Evolutionary conservation across 92 coral and sea anemone genomes (phyloP), one percentile per base, ranked within the genome.

Genomic region (Zoanthus gigantus): DNA sequence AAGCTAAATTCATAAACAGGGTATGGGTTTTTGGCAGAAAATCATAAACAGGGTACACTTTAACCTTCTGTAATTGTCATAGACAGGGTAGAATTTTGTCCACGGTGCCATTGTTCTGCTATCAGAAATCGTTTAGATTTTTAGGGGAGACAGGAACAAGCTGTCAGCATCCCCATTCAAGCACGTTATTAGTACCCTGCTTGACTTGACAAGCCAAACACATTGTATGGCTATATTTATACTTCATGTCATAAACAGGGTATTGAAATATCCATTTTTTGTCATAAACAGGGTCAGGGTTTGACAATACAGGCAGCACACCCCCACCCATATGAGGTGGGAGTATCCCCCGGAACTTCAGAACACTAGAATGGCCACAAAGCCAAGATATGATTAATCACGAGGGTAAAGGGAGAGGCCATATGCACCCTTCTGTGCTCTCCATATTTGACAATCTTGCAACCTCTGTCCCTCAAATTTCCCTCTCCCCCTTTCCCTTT

Each of bases 1-100:
- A 28, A 69, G 16, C 74, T 30, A 69, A 69, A 69, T 69, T 69
- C 74, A 69, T 69, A 69, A 69, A 69, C 74, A 69, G 74, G 74
- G 74, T 69, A 69, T 31, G 74, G 74, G 42, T 29, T 69, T 69
- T 29, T 28, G 32, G 74, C 15, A 69, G 74, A 69, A 69, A 69
- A 69, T 31, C n/a, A 30, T 69, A 11, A 69, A 69, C 74, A 69
- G 74, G 45, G 74, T 69, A 69, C 42, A 69, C 74, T 69, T 69
- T 69, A 12, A 12, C 42, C 74, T 28, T 30, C 74, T 69, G 44
- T 69, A 8, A 32, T 44, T 69, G 45, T 69, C 74, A 69, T 69
- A 69, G 45, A 69, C 74, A 69, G 74, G 74, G 74, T 69, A 10
- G 42, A 29, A 50, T 50, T 50, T 50, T 50, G 56, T 50, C 56